Evolutionary conservation across 2,888 invertebrate genomes (phyloP), one percentile per base, ranked within the genome.

Genomic region (Sarcophaga subvicina): DNA sequence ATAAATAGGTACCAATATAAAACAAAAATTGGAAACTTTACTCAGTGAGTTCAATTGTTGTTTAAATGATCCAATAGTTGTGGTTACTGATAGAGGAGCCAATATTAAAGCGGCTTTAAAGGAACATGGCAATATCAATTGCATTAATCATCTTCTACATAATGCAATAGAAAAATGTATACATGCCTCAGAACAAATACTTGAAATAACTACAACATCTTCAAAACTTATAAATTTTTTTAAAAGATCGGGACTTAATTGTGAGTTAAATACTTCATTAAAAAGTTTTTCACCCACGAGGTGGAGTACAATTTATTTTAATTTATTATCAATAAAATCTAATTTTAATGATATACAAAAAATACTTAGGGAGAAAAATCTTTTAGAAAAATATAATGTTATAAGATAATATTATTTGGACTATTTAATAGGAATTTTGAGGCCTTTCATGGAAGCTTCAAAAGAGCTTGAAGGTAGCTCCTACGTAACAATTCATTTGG

Each of bases 401-500:
- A 66, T 85, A 66, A 85, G 69, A 77, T 59, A 78, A 80, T 77
- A 77, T 64, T 10, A 78, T 77, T 47, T 81, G n/a, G 81, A 81
- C 25, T 72, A 81, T 17, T n/a, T 85, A 66, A 64, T 85, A 73
- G 25, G 64, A 67, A 76, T 80, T 84, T 72, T 80, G 60, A 22
- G 80, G 70, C 84, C 84, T 22, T 84, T 80, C 47, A 80, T 76
- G 70, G 66, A 84, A n/a, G 84, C 76, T 27, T 80, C 76, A n/a
- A 59, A 84, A 76, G 59, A 37, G 8, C 75, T 84, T 70, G 80
- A 84, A 59, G 71, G 71, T 4, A 75, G 75, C 25, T 70, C 79
- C 49, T 81, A 78, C 63, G 67, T 20, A 37, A 80, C 78, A 11
- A 60, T 85, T n/a, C 77, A 81, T 73, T 77, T 85, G 14, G 80